These are phyloP conservation scores for Alces alces DNA, from an alignment of 2,113 vertebrate species.

Conservation along the genomic window DNA sequence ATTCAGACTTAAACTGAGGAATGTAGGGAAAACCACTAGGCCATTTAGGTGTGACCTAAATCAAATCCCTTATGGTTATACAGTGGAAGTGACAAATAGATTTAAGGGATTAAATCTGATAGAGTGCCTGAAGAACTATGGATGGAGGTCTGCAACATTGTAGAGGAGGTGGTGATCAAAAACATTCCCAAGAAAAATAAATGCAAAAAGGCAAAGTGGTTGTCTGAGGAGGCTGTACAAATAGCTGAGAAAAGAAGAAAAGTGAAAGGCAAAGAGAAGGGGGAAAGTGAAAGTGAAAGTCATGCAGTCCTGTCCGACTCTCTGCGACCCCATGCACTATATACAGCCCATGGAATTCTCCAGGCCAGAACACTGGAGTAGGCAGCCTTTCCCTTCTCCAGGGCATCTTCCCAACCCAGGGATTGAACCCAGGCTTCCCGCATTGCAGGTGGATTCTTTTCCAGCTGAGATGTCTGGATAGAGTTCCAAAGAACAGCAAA, in stretches of 20 bases:
- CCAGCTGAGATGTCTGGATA: not conserved
- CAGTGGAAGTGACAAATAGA: not conserved
- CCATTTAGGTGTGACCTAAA: not conserved
- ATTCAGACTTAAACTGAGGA: not conserved
- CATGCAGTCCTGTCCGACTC: not conserved
- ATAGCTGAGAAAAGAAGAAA: not conserved
- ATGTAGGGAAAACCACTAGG: not conserved
- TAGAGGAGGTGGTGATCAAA: not conserved
- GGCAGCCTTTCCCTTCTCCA: not conserved
- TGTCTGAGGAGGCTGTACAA: not conserved
- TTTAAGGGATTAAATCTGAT: not conserved
- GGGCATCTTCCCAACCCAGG: not conserved
- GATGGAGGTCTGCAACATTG: not conserved
- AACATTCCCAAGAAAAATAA: not conserved
- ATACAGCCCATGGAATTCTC: not conserved
- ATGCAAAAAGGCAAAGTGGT: not conserved
- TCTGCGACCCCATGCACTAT: not conserved
- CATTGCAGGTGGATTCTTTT: not conserved
- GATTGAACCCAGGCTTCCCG: rapidly evolving
- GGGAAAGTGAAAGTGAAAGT: not conserved
- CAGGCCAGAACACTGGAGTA: not conserved
- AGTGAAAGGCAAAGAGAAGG: not conserved
- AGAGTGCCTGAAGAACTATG: not conserved
- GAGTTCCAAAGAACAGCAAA: not conserved
- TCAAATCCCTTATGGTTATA: not conserved